Base-by-base conservation (phyloP, 2,888 invertebrate genomes). In the Hyppa rectilinea region DNA sequence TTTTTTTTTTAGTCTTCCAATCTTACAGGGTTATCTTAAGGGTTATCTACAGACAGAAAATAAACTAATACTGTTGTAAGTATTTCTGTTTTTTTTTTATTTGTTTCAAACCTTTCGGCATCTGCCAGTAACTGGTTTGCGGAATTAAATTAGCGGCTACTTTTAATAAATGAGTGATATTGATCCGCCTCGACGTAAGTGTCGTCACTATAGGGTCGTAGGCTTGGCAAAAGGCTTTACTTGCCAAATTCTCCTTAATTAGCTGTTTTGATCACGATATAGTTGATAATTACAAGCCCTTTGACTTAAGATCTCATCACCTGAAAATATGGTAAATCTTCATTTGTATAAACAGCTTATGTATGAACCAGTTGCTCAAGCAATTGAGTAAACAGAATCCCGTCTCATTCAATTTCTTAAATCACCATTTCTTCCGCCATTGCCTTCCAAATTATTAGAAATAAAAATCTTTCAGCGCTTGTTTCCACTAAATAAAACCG, bases 401-500 rank as follows among this genome's bases (percentile, higher is more conserved):
- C 49, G 17, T 59, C 60, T 31, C 63, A 67, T 70, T 76, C 75
- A 64, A 76, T 73, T 78, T 78, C 65, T 69, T 73, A 71, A 66
- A 29, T 43, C 50, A 1, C 40, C 49, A 71, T 79, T 81, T 65
- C 71, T 72, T 55, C 71, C 68, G 64, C 59, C 80, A 84, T 85
- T 78, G 65, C 71, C 56, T 72, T 47, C 53, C n/a, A 67, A 82
- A 75, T 80, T 67, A 82, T 77, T 73, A 71, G 63, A 71, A 80
- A 74, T 71, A 77, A 80, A 80, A 77, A 64, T 64, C 61, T 50
- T 55, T 72, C 52, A 80, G 17, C 58, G 45, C 59, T 75, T 73
- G 45, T 74, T 82, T 82, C 71, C 76, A 68, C 56, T 74, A 74
- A 74, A 83, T 81, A 77, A 81, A 80, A 80, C 68, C 31, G 67